Evolutionary conservation across 1,140 invertebrate species (phyloP), one percentile per base, ranked within the genome.

Genomic region (Pantala flavescens): DNA sequence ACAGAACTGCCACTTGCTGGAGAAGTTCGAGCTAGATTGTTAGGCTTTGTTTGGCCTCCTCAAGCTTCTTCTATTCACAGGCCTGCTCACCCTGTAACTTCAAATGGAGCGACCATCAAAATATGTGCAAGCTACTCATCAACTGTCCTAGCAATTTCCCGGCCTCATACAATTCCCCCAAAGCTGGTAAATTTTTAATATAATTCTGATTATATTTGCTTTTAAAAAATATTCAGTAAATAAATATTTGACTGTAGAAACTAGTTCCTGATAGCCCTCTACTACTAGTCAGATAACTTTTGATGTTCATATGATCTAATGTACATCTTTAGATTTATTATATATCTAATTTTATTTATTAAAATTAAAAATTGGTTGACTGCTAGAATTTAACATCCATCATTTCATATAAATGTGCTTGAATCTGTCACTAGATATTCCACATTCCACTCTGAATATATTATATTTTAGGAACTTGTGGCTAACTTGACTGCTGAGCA

Each of bases 41-140:
- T 89, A 10, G 95, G 94, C 0, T 97, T 91, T 81, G 84, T 97
- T 0, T 87, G 93, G 79, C 91, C 93, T 36, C 89, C 87, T 12
- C 85, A 86, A 28, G 84, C 86, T 73, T 93, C 49, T 19, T 16
- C 49, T 5, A 63, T 63, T 14, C 16, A 21, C 16, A 16, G 49
- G 14, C 14, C 49, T 7, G 3, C 28, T 36, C 28, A 36, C 28
- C 28, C 28, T 36, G 2, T 36, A 36, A 36, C 28, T 36, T 9
- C 28, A 2, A 36, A 36, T 36, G 49, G 49, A 12, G 49, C 49
- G 5, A 63, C 49, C n/a, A 63, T 63, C 14, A 63, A 21, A 63
- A 86, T 93, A 36, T 92, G 91, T 78, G 90, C 91, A 0, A 90
- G 90, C 76, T 88, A 90, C 75, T 88, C 89, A 21, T 85, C 85